Percentiles rank a stretch among this genome's conserved stretches.
These are phyloP conservation scores for Ridgeia piscesae DNA, from an alignment of 1,140 invertebrate genomes.

Conservation along the genomic window DNA sequence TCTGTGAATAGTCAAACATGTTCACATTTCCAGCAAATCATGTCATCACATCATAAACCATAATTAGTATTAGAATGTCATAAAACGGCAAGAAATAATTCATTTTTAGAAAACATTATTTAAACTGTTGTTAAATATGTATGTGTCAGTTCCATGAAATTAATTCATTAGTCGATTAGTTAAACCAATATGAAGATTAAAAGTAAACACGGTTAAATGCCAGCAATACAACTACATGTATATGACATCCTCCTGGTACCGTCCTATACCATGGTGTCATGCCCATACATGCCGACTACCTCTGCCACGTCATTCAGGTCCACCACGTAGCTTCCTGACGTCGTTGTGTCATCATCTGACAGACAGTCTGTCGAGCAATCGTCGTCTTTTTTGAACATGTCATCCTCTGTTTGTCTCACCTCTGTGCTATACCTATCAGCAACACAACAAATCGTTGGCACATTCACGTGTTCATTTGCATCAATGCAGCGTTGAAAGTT, in stretches of 20 bases:
- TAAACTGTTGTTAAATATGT: background rate
- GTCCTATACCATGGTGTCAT: background rate
- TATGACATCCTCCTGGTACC: background rate
- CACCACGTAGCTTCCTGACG: constrained; percentile 16
- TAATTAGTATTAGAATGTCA: background rate
- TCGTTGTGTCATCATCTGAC: constrained; percentile 8
- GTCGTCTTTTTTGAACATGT: background rate
- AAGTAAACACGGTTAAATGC: background rate
- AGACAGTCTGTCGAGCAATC: background rate
- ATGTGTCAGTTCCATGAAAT: background rate
- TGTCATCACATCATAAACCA: background rate
- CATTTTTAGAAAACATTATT: too few relatives aligned
- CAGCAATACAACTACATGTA: background rate
- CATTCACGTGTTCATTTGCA: background rate
- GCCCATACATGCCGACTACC: background rate
- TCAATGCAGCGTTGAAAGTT: background rate
- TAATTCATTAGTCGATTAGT: background rate
- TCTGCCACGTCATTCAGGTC: constrained; percentile 8
- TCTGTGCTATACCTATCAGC: background rate
- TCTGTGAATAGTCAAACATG: background rate
- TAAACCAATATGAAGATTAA: background rate
- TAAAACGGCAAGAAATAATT: too few relatives aligned
- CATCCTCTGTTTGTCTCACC: background rate
- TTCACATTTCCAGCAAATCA: background rate
- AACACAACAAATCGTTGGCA: background rate